These are phyloP conservation scores for Pipistrellus pygmaeus DNA, from an alignment of 2,797 vertebrate genomes.

Conservation along the genomic window DNA sequence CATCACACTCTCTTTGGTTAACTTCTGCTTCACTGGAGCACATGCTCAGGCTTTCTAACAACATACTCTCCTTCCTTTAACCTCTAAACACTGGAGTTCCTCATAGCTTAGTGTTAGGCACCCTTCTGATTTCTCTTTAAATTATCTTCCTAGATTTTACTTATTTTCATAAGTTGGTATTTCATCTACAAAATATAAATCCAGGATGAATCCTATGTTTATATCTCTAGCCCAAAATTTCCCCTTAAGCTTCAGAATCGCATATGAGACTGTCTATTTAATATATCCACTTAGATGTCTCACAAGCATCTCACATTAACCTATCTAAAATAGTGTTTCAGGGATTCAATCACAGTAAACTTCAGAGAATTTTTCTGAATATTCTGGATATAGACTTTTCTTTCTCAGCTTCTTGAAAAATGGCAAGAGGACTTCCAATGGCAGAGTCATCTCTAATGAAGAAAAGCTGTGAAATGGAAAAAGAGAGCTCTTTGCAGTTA, in stretches of 20 bases:
- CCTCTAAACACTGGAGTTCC: neutral
- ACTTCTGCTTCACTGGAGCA: neutral
- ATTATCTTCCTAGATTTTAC: neutral
- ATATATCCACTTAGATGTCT: neutral
- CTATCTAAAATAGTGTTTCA: neutral
- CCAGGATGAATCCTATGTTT: neutral
- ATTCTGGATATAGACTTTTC: neutral
- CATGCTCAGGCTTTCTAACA: neutral
- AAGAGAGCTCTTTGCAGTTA: neutral
- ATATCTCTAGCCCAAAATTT: neutral
- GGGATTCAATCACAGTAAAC: neutral
- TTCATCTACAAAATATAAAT: slow-evolving; percentile 15
- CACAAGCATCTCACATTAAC: neutral
- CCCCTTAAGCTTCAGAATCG: neutral
- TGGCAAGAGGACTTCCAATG: neutral
- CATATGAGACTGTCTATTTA: neutral
- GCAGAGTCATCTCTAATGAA: neutral
- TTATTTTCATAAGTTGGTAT: neutral
- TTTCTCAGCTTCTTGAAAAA: neutral
- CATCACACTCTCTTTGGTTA: neutral
- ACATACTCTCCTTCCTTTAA: neutral
- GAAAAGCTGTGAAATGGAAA: neutral
- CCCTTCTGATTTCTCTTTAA: slow-evolving; percentile 21
- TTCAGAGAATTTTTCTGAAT: neutral
- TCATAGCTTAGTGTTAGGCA: neutral